Evolutionary conservation across 2,113 vertebrate species (phyloP).

Genomic region (Paradisaea rubra): DNA sequence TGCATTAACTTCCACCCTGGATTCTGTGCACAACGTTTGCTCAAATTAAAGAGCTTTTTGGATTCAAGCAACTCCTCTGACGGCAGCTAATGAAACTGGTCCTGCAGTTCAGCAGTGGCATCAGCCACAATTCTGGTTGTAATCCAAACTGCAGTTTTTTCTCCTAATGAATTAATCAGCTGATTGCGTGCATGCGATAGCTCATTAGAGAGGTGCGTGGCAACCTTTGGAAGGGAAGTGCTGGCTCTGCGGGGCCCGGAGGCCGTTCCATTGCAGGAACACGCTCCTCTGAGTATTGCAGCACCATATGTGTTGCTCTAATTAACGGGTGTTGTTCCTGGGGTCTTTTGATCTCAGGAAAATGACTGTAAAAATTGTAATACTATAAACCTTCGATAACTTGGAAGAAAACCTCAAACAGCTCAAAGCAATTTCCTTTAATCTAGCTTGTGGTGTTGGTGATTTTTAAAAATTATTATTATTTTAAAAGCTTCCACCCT

Average conservation of each 20-base stretch:
- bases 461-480: neutral
- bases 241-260: neutral
- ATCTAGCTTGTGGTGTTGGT: neutral
- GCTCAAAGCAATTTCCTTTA: neutral
- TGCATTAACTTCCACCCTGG: neutral
- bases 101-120: neutral
- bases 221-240: neutral
- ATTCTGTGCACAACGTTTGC: neutral
- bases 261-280: neutral
- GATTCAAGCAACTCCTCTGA: neutral
- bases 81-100: neutral
- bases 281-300: neutral
- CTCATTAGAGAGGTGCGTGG: slow-evolving; percentile 3
- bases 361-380: slow-evolving; percentile 7
- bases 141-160: neutral
- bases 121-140: neutral
- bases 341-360: slow-evolving; percentile 11
- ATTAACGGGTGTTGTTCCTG: slow-evolving; percentile 26
- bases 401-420: neutral
- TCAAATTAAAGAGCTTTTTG: neutral
- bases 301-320: slow-evolving; percentile 24
- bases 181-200: neutral
- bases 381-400: neutral
- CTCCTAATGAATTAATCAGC: slow-evolving; percentile 33
- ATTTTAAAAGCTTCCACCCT: neutral